A percentile compares a stretch with the other conserved stretches of the same genome.
phyloP scores from a whole-genome alignment of 1,140 invertebrate genomes.

The Danaus melanippus region DNA sequence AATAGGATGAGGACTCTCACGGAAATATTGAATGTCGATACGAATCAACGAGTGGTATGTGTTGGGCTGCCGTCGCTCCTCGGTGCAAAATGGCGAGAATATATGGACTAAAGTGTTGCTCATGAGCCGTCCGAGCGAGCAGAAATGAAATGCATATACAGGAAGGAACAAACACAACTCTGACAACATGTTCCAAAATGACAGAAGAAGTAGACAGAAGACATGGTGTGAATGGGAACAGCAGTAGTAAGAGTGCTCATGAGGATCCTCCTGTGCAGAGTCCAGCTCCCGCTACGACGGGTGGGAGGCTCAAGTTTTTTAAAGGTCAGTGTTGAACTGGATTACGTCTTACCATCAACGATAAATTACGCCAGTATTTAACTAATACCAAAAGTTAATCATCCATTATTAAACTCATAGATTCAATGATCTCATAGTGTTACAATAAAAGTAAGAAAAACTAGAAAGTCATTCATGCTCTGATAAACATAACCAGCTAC shows the following conservation, averaged over 20 bases:
- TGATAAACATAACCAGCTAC: conserved; percentile 63
- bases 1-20: conserved; percentile 66
- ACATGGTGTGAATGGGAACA: conserved; percentile 76
- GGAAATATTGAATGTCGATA: conserved; percentile 54
- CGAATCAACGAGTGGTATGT: conserved; percentile 42
- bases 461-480: conserved; percentile 72
- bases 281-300: conserved; percentile 50
- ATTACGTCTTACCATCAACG: too few relatives aligned
- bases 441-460: conserved; percentile 36
- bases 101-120: conserved; percentile 54
- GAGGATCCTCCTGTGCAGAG: conserved; percentile 53
- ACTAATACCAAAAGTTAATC: too few relatives aligned
- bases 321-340: conserved; percentile 65
- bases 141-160: conserved; percentile 73
- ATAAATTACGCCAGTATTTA: too few relatives aligned
- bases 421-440: background rate
- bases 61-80: conserved; percentile 39
- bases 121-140: conserved; percentile 57
- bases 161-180: conserved; percentile 71
- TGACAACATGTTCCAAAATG: conserved; percentile 79
- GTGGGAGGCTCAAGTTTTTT: conserved; percentile 76
- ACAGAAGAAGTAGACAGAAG: conserved; percentile 76
- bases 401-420: too few relatives aligned
- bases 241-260: conserved; percentile 65
- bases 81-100: conserved; percentile 56